A percentile compares a stretch with the other conserved stretches of the same genome.
These are phyloP conservation scores for Monopis laevigella DNA, from an alignment of 2,888 invertebrate species.

Conservation along the genomic window DNA sequence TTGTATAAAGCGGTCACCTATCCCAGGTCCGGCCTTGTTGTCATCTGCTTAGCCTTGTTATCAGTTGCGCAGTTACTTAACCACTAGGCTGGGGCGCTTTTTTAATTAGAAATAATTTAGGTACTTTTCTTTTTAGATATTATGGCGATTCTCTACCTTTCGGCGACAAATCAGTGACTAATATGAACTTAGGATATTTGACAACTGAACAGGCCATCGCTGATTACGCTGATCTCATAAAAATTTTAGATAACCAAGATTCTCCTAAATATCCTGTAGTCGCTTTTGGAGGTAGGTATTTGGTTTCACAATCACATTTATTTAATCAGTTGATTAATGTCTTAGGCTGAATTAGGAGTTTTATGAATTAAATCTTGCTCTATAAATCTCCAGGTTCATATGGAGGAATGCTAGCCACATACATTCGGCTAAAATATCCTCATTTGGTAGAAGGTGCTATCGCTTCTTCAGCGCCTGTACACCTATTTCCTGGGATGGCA, in stretches of 20 bases:
- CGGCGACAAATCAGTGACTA: constrained; percentile 70
- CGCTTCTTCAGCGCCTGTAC: constrained; percentile 84
- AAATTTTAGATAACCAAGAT: constrained; percentile 41
- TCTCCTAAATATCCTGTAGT: constrained; percentile 71
- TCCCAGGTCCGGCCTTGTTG: too few species aligned
- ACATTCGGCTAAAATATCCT: constrained; percentile 91
- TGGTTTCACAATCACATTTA: not conserved
- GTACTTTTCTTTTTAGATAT: constrained; percentile 48
- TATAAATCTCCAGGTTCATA: constrained; percentile 82
- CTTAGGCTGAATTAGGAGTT: not conserved
- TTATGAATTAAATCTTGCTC: not conserved
- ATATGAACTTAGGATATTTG: constrained; percentile 72
- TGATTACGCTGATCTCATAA: constrained; percentile 72
- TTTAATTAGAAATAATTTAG: constrained; percentile 8
- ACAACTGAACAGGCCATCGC: constrained; percentile 86
- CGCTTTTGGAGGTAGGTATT: constrained; percentile 57
- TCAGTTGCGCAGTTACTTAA: too few species aligned
- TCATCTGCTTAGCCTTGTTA: too few species aligned
- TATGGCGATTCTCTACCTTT: constrained; percentile 73
- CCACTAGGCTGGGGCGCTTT: too few species aligned
- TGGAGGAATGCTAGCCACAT: constrained; percentile 76
- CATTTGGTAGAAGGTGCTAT: constrained; percentile 80
- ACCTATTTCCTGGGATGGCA: constrained; percentile 77
- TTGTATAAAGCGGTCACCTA: too few species aligned
- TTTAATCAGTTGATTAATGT: not conserved